Conservation (phyloP, 2,888 invertebrate species). For the Pammene fasciana region DNA sequence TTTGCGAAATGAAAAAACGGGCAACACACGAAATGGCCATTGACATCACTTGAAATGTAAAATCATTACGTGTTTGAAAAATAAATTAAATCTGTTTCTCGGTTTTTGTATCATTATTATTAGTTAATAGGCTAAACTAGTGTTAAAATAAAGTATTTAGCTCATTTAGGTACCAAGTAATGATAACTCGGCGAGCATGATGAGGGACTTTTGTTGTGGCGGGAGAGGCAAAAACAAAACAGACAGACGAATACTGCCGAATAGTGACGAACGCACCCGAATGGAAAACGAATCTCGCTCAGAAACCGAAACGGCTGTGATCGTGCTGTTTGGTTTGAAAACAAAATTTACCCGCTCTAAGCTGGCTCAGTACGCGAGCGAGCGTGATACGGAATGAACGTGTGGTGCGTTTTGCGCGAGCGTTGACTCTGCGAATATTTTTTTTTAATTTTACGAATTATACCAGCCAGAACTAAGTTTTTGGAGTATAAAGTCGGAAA, state of each 20-base stretch:
- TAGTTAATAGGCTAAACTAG: too few relatives aligned
- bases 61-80: too few relatives aligned
- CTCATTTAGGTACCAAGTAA: neutral
- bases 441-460: constrained; percentile 76
- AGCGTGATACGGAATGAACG: constrained; percentile 84
- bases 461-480: constrained; percentile 74
- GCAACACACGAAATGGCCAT: neutral
- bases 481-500: constrained; percentile 78
- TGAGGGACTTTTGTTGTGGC: constrained; percentile 52
- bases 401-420: constrained; percentile 84
- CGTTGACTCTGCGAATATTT: constrained; percentile 80
- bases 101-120: too few relatives aligned
- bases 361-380: constrained; percentile 80
- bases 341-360: constrained; percentile 66
- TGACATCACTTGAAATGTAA: neutral
- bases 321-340: constrained; percentile 79
- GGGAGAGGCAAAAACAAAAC: constrained; percentile 61
- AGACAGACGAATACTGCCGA: constrained; percentile 65
- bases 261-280: constrained; percentile 59
- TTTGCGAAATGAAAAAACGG: neutral
- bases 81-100: too few relatives aligned
- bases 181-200: constrained; percentile 37
- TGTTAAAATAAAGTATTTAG: neutral
- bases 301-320: constrained; percentile 79
- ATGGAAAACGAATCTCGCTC: constrained; percentile 72